Evolutionary conservation across 1,140 invertebrate species (phyloP).

Genomic region (Drosophila fuyamai): DNA sequence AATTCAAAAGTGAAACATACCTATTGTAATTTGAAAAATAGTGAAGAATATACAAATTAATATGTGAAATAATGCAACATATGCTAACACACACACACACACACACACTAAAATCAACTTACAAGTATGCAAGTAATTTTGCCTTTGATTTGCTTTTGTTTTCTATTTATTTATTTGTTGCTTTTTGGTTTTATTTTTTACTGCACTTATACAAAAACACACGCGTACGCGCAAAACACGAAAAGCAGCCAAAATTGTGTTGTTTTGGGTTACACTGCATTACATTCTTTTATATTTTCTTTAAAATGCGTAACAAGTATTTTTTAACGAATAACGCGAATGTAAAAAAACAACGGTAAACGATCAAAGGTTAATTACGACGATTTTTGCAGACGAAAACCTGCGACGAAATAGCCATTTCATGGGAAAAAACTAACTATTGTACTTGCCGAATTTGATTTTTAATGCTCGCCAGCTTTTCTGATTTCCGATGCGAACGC

Average conservation of each 20-base stretch:
- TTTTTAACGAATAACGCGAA: constrained; percentile 38
- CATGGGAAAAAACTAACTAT: constrained; percentile 22
- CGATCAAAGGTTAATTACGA: constrained; percentile 23
- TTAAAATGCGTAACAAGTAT: constrained; percentile 49
- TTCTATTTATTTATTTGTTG: constrained; percentile 35
- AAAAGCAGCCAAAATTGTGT: constrained; percentile 34
- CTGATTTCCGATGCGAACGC: constrained; percentile 36
- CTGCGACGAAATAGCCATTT: constrained; percentile 3
- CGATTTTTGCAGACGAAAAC: constrained; percentile 17
- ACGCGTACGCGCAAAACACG: constrained; percentile 14
- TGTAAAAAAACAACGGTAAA: constrained; percentile 28
- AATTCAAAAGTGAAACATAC: background rate
- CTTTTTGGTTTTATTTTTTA: constrained; percentile 34
- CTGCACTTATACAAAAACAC: constrained; percentile 33
- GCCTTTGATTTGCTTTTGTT: constrained; percentile 10
- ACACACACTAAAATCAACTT: constrained; percentile 16
- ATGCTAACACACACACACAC: constrained; percentile 36
- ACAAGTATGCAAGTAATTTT: constrained; percentile 4
- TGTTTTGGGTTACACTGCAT: constrained; percentile 47
- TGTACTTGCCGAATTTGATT: constrained; percentile 20
- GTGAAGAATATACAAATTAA: background rate
- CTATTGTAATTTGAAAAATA: background rate
- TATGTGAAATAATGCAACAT: constrained; percentile 32
- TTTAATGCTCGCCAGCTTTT: constrained; percentile 31
- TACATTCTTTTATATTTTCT: constrained; percentile 14